Percentiles rank a stretch among this genome's conserved stretches.
Conservation (phyloP, 2,113 vertebrate species). For the Nannobrachium achirus region DNA sequence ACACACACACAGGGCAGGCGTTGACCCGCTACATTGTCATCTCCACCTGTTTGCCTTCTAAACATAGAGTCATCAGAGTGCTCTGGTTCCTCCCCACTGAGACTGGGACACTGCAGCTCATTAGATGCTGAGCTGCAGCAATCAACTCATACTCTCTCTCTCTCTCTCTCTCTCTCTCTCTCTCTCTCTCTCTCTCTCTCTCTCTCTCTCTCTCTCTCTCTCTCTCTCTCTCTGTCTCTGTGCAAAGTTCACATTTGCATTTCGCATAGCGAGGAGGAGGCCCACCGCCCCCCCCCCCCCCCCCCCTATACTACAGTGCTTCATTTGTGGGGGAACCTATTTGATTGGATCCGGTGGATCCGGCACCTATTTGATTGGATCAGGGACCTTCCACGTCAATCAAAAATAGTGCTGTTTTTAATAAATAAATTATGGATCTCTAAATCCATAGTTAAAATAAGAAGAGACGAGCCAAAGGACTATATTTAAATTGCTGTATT, state of each 20-base stretch:
- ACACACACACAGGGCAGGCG: neutral
- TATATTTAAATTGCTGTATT: too few relatives aligned
- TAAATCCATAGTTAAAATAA: too few relatives aligned
- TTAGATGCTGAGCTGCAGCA: slow-evolving; percentile 52
- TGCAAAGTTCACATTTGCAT: slow-evolving; percentile 81
- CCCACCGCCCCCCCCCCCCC: slow-evolving; percentile 22
- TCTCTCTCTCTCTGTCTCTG: slow-evolving; percentile 20
- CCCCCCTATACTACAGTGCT: neutral
- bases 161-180: slow-evolving; percentile 12
- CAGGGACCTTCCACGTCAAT: too few relatives aligned
- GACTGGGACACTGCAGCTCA: slow-evolving; percentile 54
- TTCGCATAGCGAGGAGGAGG: slow-evolving; percentile 36
- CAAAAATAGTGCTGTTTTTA: too few relatives aligned
- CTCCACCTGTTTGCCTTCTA: slow-evolving; percentile 36
- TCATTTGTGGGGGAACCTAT: too few relatives aligned
- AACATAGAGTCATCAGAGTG: slow-evolving; percentile 31
- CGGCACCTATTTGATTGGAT: too few relatives aligned
- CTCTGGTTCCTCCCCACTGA: slow-evolving; percentile 60
- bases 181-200: too few relatives aligned
- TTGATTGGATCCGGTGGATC: too few relatives aligned
- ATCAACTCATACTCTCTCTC: slow-evolving; percentile 47
- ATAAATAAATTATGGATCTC: too few relatives aligned
- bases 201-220: too few relatives aligned
- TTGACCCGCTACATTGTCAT: slow-evolving; percentile 25
- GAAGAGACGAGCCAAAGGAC: too few relatives aligned